Percentiles rank a stretch among this genome's conserved stretches.
phyloP scores from a whole-genome alignment of 2,888 invertebrate genomes.

The Conistra vaccinii region DNA sequence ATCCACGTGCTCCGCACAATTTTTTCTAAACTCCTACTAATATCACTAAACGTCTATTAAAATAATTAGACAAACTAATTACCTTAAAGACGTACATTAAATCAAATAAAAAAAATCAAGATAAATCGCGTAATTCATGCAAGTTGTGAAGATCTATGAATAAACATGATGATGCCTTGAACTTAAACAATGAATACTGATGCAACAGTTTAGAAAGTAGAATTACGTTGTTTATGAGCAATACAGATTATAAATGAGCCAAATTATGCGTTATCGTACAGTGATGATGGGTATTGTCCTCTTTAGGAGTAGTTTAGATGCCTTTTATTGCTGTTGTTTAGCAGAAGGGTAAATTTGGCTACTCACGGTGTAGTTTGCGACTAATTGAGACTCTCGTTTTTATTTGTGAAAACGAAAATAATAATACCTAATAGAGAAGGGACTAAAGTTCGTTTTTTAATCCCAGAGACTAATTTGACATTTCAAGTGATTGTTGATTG shows the following conservation, averaged over 20 bases:
- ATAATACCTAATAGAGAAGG: too few relatives aligned
- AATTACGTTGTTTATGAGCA: conserved; percentile 49
- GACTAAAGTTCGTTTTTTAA: too few relatives aligned
- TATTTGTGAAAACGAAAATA: not conserved
- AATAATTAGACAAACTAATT: conserved; percentile 23
- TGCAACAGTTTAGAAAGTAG: conserved; percentile 60
- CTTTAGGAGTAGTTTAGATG: conserved; percentile 28
- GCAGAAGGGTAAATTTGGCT: conserved; percentile 26
- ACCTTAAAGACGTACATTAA: conserved; percentile 2
- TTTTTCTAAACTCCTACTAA: not conserved
- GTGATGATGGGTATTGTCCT: conserved; percentile 39
- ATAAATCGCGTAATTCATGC: conserved; percentile 38
- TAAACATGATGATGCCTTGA: conserved; percentile 61
- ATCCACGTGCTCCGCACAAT: not conserved
- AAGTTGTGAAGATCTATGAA: conserved; percentile 32
- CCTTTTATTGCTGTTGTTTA: conserved; percentile 39
- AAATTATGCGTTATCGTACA: conserved; percentile 50
- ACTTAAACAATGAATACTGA: conserved; percentile 55
- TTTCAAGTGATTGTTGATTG: too few relatives aligned
- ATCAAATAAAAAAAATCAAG: conserved; percentile 45
- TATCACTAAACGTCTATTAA: conserved; percentile 2
- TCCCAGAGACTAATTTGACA: too few relatives aligned
- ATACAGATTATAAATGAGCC: conserved; percentile 46
- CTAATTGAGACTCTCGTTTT: not conserved
- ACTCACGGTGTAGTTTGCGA: not conserved